phyloP scores from a whole-genome alignment of 2,888 invertebrate genomes.

The Leptarthrus brevirostris region DNA sequence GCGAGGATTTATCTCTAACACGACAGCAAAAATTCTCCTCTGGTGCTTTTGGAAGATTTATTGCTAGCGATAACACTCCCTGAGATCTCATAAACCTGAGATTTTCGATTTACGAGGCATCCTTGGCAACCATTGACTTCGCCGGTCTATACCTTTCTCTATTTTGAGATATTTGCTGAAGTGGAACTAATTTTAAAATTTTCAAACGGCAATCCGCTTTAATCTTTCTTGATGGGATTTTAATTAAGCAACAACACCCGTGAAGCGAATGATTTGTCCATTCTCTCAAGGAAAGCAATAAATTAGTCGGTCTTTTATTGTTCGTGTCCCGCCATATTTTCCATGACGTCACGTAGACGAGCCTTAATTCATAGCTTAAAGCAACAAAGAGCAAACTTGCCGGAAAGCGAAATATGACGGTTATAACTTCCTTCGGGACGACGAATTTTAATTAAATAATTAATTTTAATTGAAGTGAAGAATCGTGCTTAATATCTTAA shows the following conservation, averaged over 20 bases:
- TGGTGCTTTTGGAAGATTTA: constrained; percentile 21
- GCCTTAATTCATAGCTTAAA: too few relatives aligned
- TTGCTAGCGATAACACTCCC: constrained; percentile 43
- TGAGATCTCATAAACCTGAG: constrained; percentile 41
- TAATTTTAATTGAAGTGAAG: too few relatives aligned
- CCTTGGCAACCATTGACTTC: background rate
- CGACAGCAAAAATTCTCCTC: constrained; percentile 43
- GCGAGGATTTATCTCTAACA: constrained; percentile 41
- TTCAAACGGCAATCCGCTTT: constrained; percentile 8
- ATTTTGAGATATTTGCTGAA: constrained; percentile 20
- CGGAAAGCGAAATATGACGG: too few relatives aligned
- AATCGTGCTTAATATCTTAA: too few relatives aligned
- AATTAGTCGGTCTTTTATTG: too few relatives aligned
- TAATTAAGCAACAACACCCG: background rate
- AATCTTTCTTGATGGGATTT: constrained; percentile 21
- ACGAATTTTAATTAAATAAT: too few relatives aligned
- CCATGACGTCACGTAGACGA: too few relatives aligned
- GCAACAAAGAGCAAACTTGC: too few relatives aligned
- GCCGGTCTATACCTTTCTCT: background rate
- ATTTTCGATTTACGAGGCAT: constrained; percentile 44
- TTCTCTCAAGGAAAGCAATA: too few relatives aligned
- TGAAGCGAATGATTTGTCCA: too few relatives aligned
- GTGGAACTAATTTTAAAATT: constrained; percentile 24
- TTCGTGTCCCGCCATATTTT: too few relatives aligned
- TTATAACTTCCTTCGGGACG: too few relatives aligned